phyloP scores from a whole-genome alignment of 2,888 invertebrate species.

The Drosophila anomelani region DNA sequence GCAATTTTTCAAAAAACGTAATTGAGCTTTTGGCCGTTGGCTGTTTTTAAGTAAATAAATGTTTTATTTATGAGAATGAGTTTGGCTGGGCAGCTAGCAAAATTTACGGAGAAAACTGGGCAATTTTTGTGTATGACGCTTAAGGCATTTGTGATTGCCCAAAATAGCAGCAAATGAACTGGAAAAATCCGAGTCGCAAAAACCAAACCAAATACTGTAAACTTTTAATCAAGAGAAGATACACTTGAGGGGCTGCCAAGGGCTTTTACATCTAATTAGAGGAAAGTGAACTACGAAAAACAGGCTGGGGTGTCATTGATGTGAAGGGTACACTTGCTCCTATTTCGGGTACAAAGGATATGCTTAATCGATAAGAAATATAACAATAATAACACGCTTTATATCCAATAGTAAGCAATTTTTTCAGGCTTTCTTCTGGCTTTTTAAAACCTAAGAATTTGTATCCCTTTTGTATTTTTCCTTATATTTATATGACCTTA shows the following conservation, averaged over 20 bases:
- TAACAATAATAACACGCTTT: neutral
- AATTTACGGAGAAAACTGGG: neutral
- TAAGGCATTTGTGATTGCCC: conserved; percentile 42
- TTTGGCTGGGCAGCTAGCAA: conserved; percentile 13
- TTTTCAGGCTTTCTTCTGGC: too few relatives aligned
- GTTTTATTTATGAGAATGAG: conserved; percentile 71
- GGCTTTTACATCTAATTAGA: conserved; percentile 74
- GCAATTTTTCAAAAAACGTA: conserved; percentile 74
- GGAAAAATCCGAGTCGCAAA: conserved; percentile 60
- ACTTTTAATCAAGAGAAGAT: conserved; percentile 69
- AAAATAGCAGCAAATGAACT: conserved; percentile 72
- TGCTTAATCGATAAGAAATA: neutral
- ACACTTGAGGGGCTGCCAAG: conserved; percentile 39
- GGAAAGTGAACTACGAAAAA: conserved; percentile 46
- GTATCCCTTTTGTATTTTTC: too few relatives aligned
- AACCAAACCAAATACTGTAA: conserved; percentile 54
- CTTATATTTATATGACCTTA: neutral
- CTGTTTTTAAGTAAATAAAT: conserved; percentile 62
- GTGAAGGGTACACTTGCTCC: neutral
- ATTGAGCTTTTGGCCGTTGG: conserved; percentile 69
- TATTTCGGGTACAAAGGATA: neutral
- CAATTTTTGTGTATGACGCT: conserved; percentile 3
- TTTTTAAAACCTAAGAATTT: neutral
- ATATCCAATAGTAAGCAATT: neutral
- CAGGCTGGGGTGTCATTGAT: conserved; percentile 3